phyloP scores from a whole-genome alignment of 2,888 invertebrate species.

The Mallateleia sp. region DNA sequence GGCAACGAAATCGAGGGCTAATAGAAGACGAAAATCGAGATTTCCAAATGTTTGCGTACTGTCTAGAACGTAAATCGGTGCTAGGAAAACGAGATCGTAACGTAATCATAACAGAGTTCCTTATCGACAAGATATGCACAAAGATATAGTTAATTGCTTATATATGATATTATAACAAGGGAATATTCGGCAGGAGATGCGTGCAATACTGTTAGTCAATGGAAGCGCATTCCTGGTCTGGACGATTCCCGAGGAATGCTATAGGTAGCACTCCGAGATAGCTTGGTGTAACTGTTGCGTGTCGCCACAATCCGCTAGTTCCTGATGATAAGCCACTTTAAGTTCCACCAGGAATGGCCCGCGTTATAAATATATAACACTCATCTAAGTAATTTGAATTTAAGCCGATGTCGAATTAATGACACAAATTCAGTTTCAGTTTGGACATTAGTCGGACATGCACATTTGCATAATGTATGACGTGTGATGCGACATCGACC shows the following conservation, averaged over 20 bases:
- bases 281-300: constrained; percentile 62
- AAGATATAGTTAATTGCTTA: background rate
- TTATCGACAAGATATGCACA: background rate
- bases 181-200: constrained; percentile 40
- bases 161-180: constrained; percentile 42
- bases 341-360: constrained; percentile 47
- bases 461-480: constrained; percentile 10
- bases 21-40: no score
- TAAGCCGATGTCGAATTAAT: constrained; percentile 51
- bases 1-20: background rate
- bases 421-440: constrained; percentile 45
- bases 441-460: constrained; percentile 27
- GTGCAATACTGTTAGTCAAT: constrained; percentile 60
- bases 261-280: constrained; percentile 44
- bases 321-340: constrained; percentile 67
- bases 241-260: constrained; percentile 39
- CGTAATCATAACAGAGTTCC: no score
- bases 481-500: background rate
- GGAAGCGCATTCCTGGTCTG: constrained; percentile 61
- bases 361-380: constrained; percentile 54
- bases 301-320: constrained; percentile 59
- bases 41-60: no score
- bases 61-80: no score
- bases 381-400: constrained; percentile 62
- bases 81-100: no score